These are phyloP conservation scores for Thalassoma bifasciatum DNA, from an alignment of 2,113 vertebrate genomes.

Conservation along the genomic window DNA sequence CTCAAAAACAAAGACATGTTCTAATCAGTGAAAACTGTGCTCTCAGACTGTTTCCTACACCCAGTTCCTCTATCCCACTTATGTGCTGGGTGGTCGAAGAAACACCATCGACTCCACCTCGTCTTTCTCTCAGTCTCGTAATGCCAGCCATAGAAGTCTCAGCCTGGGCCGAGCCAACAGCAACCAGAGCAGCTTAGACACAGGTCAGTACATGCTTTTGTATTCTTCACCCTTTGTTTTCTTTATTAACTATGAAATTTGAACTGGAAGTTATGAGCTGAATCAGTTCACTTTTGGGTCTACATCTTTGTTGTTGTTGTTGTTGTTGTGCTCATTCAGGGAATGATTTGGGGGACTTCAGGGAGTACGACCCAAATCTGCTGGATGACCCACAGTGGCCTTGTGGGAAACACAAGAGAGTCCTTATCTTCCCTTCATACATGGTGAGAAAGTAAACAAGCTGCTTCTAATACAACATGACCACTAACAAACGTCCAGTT, in stretches of 20 bases:
- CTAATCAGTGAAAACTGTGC: conserved; percentile 6
- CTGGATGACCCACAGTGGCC: conserved; percentile 99
- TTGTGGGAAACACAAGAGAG: conserved; percentile 97
- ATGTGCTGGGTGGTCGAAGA: conserved; percentile 91
- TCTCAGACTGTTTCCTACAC: conserved; percentile 96
- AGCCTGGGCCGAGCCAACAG: conserved; percentile 93
- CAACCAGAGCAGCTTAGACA: conserved; percentile 96
- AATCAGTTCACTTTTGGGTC: background rate
- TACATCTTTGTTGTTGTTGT: conserved; percentile 20
- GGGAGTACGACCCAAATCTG: conserved; percentile 96
- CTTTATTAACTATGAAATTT: background rate
- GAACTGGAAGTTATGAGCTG: background rate
- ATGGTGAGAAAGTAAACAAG: conserved; percentile 87
- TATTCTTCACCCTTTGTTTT: background rate
- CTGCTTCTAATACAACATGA: background rate
- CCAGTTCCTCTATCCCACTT: conserved; percentile 96
- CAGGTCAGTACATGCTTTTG: conserved; percentile 81
- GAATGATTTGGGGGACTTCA: conserved; percentile 91
- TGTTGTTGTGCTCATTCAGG: conserved; percentile 79
- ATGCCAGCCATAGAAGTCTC: conserved; percentile 96
- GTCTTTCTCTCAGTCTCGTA: conserved; percentile 94
- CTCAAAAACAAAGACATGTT: no score
- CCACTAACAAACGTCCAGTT: conserved; percentile 1
- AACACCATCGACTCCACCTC: conserved; percentile 98
- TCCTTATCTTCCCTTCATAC: conserved; percentile 97